Evolutionary conservation across 35 echinoderm and acorn worm species (phyloP), one percentile per base, ranked within the genome.

Genomic region (Lytechinus variegatus): DNA sequence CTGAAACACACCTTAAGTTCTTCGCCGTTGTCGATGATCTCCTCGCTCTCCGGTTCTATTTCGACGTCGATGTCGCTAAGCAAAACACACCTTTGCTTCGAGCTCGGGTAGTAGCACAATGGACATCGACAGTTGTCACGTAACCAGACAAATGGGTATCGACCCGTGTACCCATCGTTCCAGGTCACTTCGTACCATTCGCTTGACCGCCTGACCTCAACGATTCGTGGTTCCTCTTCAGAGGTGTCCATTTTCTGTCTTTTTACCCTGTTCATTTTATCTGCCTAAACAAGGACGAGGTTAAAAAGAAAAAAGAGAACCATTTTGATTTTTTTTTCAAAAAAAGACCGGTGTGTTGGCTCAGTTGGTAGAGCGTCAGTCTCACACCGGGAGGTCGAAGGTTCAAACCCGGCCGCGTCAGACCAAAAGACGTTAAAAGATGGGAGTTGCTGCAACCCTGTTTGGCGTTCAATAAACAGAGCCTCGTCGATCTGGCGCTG

Each of bases 101-200:
- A 92, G 24, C 86, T 91, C 28, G 94, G 94, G 87, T 97, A 94
- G 29, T 95, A 97, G 61, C 96, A 97, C 3, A 27, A 28, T 1
- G 94, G 9, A 58, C 96, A 97, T 56, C 94, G 91, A 66, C 96
- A 97, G 89, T 97, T 97, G 27, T 97, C 96, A 13, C 96, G 95
- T 12, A 97, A 33, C 96, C 96, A 97, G 8, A 97, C 94, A 88
- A 92, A 97, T 9, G 96, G 96, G 33, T 96, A 96, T 24, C 53
- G 66, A 56, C 94, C 96, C 54, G 54, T 86, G 71, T 52, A 56
- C 21, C 92, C 92, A 27, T 27, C 27, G 24, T 9, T 57, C 92
- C 92, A 93, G 29, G 1, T 4, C 54, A 93, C 13, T 44, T 93
- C 53, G 55, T 93, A 93, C 53, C 92, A 93, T 10, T 93, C 92